Base-by-base conservation (phyloP, 2,888 invertebrate species). In the Diarsia dahlii region DNA sequence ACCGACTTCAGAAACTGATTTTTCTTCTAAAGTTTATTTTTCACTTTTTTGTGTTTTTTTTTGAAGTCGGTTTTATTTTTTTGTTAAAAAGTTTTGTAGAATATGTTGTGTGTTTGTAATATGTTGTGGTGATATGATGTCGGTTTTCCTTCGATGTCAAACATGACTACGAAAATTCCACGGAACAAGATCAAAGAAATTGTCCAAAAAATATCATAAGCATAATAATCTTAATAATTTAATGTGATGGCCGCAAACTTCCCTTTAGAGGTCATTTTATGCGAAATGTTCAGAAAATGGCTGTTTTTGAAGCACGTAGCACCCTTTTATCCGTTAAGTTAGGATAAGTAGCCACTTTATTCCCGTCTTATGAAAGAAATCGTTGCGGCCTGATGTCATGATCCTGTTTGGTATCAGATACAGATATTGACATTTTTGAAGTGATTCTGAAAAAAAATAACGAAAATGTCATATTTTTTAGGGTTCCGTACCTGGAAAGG, bases 231-330 rank as follows among this genome's bases (percentile, higher is more conserved):
- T 80, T 72, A 74, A 85, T 75, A 80, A 85, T 83, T 81, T 81
- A 78, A 63, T 75, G 34, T 71, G 48, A 84, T 68, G 71, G 34
- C 73, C 79, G 15, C 56, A 67, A 81, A 75, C 20, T 85, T 76
- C 39, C 20, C 45, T 64, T 75, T 45, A 69, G 52, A 65, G 60
- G 75, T 74, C 70, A 79, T 71, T 80, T 77, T 64, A 66, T 34
- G 39, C 15, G 48, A 80, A 75, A 72, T 75, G 54, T 76, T 80
- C 15, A 23, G 13, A 12, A 72, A 82, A 78, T 67, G 71, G 80
- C 68, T 62, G 68, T 79, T 79, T 85, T 74, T 71, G 28, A 67
- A 73, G 74, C 82, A 85, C 85, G 79, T 80, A 58, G 52, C 73
- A 76, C 46, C 73, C 69, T 73, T 74, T 71, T 76, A 70, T 76